Percentiles rank a stretch among this genome's conserved stretches.
phyloP scores from a whole-genome alignment of 1,140 invertebrate genomes.

The Aricia agestis region DNA sequence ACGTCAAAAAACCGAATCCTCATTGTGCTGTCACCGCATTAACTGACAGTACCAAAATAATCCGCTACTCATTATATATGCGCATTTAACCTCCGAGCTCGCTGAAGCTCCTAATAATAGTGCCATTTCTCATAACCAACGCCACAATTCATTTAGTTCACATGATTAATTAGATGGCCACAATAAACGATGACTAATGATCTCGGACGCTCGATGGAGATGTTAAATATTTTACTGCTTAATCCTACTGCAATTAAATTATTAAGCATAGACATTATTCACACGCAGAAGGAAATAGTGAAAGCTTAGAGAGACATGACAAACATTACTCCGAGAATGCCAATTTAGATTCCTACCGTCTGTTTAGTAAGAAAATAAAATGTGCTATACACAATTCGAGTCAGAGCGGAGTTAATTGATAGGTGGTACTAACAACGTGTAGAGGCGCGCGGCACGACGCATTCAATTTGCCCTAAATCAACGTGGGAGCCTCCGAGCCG shows the following conservation, averaged over 20 bases:
- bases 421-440: slow-evolving; percentile 44
- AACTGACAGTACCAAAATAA: slow-evolving; percentile 70
- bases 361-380: slow-evolving; percentile 33
- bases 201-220: slow-evolving; percentile 14
- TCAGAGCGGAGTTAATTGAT: slow-evolving; percentile 51
- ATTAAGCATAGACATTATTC: slow-evolving; percentile 30
- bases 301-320: not conserved
- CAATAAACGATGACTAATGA: slow-evolving; percentile 26
- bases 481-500: slow-evolving; percentile 36
- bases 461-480: slow-evolving; percentile 62
- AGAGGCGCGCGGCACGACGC: slow-evolving; percentile 39
- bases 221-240: slow-evolving; percentile 29
- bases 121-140: slow-evolving; percentile 44
- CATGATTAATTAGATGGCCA: slow-evolving; percentile 32
- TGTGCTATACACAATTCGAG: slow-evolving; percentile 33
- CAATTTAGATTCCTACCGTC: slow-evolving; percentile 3
- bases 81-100: slow-evolving; percentile 56
- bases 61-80: slow-evolving; percentile 64
- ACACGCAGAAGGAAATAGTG: not conserved
- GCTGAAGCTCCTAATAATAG: slow-evolving; percentile 50
- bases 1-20: slow-evolving; percentile 51
- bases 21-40: slow-evolving; percentile 66
- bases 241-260: slow-evolving; percentile 32
- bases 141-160: slow-evolving; percentile 55
- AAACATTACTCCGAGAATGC: not conserved